A percentile compares a stretch with the other conserved stretches of the same genome.
Conservation (phyloP, 2,888 invertebrate genomes). For the Plagodis pulveraria region DNA sequence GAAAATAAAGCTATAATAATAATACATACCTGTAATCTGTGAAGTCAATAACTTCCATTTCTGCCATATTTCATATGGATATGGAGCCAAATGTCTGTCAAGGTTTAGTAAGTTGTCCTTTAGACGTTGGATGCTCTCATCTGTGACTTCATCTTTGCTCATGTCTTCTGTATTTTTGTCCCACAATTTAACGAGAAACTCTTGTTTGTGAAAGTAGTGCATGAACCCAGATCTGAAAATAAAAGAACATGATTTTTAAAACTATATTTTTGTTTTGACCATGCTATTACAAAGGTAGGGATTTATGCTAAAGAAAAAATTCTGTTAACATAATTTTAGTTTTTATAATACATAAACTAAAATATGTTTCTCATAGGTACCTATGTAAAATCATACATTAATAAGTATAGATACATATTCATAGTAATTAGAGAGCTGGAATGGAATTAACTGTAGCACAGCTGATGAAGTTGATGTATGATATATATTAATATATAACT, state of each 20-base stretch:
- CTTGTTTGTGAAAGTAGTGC: conserved; percentile 92
- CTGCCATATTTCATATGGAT: conserved; percentile 94
- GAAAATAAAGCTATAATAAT: too few species aligned
- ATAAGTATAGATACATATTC: too few species aligned
- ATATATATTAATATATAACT: not conserved
- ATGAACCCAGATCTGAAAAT: conserved; percentile 90
- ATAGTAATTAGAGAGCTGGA: too few species aligned
- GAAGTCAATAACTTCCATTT: conserved; percentile 93
- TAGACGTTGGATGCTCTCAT: conserved; percentile 87
- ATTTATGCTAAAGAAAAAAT: not conserved
- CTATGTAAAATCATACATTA: too few species aligned
- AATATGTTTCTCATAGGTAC: too few species aligned
- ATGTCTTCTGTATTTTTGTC: conserved; percentile 91
- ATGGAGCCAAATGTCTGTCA: conserved; percentile 93
- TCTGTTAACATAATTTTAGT: not conserved
- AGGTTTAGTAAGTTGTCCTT: conserved; percentile 88
- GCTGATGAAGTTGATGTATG: too few species aligned
- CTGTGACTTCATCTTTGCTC: conserved; percentile 85
- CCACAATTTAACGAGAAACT: conserved; percentile 96
- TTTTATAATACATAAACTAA: too few species aligned
- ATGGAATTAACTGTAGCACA: too few species aligned
- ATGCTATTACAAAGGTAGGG: too few species aligned
- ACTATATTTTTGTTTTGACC: not conserved
- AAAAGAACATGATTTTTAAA: not conserved
- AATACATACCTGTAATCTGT: conserved; percentile 86